These are phyloP conservation scores for Cheilosia vernalis DNA, from an alignment of 2,888 invertebrate genomes.

Conservation along the genomic window DNA sequence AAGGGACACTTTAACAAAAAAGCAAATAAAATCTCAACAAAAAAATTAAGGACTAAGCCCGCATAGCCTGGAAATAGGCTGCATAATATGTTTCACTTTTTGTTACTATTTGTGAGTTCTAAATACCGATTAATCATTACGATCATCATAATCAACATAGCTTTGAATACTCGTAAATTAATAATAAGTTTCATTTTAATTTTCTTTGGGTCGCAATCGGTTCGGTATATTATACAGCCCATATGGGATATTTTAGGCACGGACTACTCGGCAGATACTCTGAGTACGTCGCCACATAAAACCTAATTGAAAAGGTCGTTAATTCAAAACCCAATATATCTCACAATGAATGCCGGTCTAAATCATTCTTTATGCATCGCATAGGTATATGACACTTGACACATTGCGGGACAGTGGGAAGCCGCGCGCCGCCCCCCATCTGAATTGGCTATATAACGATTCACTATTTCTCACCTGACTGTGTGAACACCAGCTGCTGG, in stretches of 20 bases:
- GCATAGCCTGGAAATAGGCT: background rate
- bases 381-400: constrained; percentile 33
- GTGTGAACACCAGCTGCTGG: constrained; percentile 28
- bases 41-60: constrained; percentile 8
- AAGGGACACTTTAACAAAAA: too few species aligned
- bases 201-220: constrained; percentile 1
- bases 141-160: background rate
- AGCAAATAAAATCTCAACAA: background rate
- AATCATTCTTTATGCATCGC: constrained; percentile 53
- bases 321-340: constrained; percentile 36
- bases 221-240: background rate
- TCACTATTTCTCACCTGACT: constrained; percentile 46
- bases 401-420: constrained; percentile 14
- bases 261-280: background rate
- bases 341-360: constrained; percentile 43
- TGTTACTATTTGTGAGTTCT: background rate
- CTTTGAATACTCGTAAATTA: constrained; percentile 18
- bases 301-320: constrained; percentile 38
- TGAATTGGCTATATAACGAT: constrained; percentile 19
- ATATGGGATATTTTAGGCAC: background rate
- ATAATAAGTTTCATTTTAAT: constrained; percentile 3
- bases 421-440: constrained; percentile 1
- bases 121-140: constrained; percentile 36
- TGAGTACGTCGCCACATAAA: background rate
- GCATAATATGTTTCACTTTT: background rate